These are phyloP conservation scores for Enteromius argenteus DNA, from an alignment of 2,797 vertebrate species.

Conservation along the genomic window DNA sequence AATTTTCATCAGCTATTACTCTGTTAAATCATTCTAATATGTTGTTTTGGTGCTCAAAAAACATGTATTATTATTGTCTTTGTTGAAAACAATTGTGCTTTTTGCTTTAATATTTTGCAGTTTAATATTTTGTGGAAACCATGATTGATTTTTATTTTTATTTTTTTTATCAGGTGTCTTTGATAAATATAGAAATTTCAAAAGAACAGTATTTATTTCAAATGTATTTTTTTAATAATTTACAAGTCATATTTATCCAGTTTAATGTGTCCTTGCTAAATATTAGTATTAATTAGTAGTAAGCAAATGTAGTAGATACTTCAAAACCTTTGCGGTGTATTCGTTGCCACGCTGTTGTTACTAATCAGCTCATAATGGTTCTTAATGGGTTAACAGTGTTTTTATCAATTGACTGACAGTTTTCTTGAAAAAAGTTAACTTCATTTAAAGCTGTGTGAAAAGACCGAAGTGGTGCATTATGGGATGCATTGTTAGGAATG, in stretches of 20 bases:
- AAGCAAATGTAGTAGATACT: neutral
- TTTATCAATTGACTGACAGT: constrained; percentile 14
- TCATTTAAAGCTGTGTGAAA: neutral
- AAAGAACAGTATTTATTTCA: neutral
- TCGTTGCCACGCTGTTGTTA: neutral
- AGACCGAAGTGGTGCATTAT: constrained; percentile 20
- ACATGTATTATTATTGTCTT: neutral
- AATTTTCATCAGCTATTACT: neutral
- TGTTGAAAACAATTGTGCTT: neutral
- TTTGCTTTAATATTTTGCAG: too few species aligned
- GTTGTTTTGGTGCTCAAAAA: neutral
- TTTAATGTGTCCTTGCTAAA: neutral
- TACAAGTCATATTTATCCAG: neutral
- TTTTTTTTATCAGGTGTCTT: neutral
- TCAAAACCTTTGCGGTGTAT: too few species aligned
- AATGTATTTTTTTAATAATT: neutral
- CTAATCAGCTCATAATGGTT: constrained; percentile 1
- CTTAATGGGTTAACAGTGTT: constrained; percentile 26
- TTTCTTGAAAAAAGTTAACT: neutral
- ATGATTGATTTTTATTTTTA: neutral
- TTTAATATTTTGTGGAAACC: neutral
- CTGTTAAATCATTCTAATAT: neutral
- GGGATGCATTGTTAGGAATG: constrained; percentile 52
- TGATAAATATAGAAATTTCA: neutral
- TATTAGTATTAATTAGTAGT: neutral